Percentiles rank a stretch among this genome's conserved stretches.
These are phyloP conservation scores for Parnassius mnemosyne DNA, from an alignment of 2,888 invertebrate species.

Conservation along the genomic window DNA sequence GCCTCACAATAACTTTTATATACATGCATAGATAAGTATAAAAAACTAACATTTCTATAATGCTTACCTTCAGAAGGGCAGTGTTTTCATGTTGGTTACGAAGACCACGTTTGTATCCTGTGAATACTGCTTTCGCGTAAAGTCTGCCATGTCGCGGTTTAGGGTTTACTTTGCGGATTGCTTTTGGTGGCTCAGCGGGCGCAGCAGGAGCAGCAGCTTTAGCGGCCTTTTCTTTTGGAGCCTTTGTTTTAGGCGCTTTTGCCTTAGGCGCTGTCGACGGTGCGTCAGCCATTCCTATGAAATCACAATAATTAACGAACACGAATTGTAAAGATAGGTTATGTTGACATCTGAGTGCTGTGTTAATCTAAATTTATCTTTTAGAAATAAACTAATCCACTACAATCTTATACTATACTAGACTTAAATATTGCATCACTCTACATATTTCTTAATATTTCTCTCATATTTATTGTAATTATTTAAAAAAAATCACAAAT, in stretches of 20 bases:
- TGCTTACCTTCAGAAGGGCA: conserved; percentile 89
- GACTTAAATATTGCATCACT: conserved; percentile 22
- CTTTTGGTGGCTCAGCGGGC: conserved; percentile 76
- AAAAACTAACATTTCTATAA: no score
- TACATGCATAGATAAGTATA: no score
- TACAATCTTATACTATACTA: conserved; percentile 30
- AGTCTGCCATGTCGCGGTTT: conserved; percentile 89
- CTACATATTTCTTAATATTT: conserved; percentile 13
- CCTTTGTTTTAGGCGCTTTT: conserved; percentile 79
- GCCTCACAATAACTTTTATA: no score
- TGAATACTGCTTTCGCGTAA: conserved; percentile 98
- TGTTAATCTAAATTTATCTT: conserved; percentile 50
- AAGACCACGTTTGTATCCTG: conserved; percentile 96
- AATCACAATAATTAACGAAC: conserved; percentile 39
- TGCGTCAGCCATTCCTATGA: conserved; percentile 83
- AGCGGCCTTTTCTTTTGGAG: conserved; percentile 78
- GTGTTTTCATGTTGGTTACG: conserved; percentile 99
- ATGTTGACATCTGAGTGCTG: conserved; percentile 65
- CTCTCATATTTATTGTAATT: conserved; percentile 16
- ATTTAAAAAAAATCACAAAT: conserved; percentile 41
- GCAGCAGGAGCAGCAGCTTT: conserved; percentile 79
- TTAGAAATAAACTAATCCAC: conserved; percentile 44
- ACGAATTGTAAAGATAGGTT: conserved; percentile 64
- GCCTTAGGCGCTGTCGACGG: conserved; percentile 78
- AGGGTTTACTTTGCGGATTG: conserved; percentile 72